phyloP scores from a whole-genome alignment of 1,140 invertebrate genomes.

The Ooceraea biroi region DNA sequence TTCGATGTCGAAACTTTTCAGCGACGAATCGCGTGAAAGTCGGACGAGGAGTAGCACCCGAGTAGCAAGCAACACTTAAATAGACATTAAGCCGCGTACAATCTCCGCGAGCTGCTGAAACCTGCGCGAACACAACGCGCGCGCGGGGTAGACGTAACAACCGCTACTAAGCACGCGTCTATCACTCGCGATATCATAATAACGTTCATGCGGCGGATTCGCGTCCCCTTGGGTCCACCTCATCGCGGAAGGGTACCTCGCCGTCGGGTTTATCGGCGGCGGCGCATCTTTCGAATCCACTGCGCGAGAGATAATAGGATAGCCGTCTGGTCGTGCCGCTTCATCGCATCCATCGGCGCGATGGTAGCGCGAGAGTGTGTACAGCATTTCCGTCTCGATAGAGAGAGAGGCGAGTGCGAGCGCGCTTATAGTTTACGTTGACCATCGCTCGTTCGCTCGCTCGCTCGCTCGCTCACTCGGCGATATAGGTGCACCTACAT shows the following conservation, averaged over 20 bases:
- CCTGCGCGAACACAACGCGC: constrained; percentile 13
- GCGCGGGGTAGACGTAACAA: constrained; percentile 26
- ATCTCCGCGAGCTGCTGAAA: constrained; percentile 42
- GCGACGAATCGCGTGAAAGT: constrained; percentile 9
- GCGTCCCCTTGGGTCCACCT: not conserved
- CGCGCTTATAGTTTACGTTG: constrained; percentile 54
- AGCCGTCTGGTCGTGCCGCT: constrained; percentile 49
- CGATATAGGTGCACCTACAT: constrained; percentile 71
- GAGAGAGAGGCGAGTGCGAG: not conserved
- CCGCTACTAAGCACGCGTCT: constrained; percentile 60
- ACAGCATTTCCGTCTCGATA: constrained; percentile 54
- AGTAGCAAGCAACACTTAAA: constrained; percentile 35
- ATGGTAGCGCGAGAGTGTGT: constrained; percentile 41
- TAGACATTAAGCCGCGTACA: constrained; percentile 49
- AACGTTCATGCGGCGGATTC: constrained; percentile 23
- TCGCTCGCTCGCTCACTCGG: constrained; percentile 37
- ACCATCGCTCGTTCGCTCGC: constrained; percentile 57
- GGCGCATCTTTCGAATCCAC: constrained; percentile 56
- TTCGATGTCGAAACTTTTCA: not conserved
- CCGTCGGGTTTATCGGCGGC: constrained; percentile 48
- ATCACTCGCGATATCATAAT: constrained; percentile 61
- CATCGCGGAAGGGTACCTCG: constrained; percentile 31
- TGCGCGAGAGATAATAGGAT: constrained; percentile 62
- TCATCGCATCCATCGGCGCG: constrained; percentile 38
- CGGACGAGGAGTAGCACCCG: not conserved